These are phyloP conservation scores for Hydropotes inermis DNA, from an alignment of 2,113 vertebrate genomes.

Conservation along the genomic window DNA sequence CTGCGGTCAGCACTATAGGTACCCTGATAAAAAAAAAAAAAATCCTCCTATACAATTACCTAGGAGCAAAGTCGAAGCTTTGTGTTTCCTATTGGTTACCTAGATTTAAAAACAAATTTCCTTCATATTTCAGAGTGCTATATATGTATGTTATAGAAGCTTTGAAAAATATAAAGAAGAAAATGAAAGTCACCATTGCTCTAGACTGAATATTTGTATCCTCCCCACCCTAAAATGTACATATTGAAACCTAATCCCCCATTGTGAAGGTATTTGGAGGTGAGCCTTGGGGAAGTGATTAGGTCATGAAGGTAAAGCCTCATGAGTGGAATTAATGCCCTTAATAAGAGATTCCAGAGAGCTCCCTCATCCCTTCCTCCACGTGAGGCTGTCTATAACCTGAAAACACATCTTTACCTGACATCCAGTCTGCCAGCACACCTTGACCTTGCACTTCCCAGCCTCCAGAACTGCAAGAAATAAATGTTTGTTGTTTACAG, in stretches of 20 bases:
- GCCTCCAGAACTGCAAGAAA: neutral
- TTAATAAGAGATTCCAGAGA: neutral
- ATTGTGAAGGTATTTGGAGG: neutral
- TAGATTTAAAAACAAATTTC: neutral
- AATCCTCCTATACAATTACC: neutral
- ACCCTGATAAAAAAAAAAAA: neutral
- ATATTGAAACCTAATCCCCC: neutral
- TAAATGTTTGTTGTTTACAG: neutral
- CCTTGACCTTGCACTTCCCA: neutral
- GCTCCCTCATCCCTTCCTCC: neutral
- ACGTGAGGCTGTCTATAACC: too few relatives aligned
- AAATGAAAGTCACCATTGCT: neutral
- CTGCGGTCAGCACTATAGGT: neutral
- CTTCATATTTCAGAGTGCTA: neutral
- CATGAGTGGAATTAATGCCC: neutral
- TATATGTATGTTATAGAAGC: neutral
- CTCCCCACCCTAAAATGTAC: neutral
- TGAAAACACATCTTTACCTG: neutral
- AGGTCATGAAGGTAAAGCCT: neutral
- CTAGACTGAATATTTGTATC: neutral
- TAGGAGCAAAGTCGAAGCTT: neutral
- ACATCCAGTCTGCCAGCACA: neutral
- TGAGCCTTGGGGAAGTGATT: neutral
- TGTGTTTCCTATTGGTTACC: neutral
- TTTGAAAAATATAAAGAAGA: neutral